Evolutionary conservation across 1,140 invertebrate genomes (phyloP).

Genomic region (Zaprionus nigranus): DNA sequence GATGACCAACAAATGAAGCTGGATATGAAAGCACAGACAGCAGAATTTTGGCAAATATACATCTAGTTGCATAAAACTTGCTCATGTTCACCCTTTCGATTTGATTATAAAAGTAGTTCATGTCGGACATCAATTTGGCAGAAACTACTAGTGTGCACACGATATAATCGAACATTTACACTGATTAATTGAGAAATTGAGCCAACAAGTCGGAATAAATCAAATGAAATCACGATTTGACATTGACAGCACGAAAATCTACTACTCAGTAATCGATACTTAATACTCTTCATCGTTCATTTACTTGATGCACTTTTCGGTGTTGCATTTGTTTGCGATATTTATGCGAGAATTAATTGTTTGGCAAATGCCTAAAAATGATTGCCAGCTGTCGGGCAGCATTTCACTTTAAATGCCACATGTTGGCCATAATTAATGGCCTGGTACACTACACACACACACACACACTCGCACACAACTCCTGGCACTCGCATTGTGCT

Average conservation of each 20-base stretch:
- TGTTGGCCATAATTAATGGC: conserved; percentile 71
- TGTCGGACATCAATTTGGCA: conserved; percentile 11
- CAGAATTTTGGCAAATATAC: no score
- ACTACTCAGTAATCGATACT: background rate
- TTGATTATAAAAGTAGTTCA: background rate
- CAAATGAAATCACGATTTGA: conserved; percentile 23
- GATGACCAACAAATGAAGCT: no score
- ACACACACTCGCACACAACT: background rate
- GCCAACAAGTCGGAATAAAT: conserved; percentile 39
- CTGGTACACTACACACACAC: background rate
- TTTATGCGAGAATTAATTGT: conserved; percentile 68
- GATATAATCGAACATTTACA: conserved; percentile 24
- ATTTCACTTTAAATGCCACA: conserved; percentile 62
- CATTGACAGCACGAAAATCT: conserved; percentile 18
- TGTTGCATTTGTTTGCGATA: conserved; percentile 50
- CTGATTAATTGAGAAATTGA: conserved; percentile 56
- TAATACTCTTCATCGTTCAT: conserved; percentile 21
- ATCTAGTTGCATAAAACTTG: no score
- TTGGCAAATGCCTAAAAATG: conserved; percentile 58
- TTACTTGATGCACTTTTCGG: conserved; percentile 7
- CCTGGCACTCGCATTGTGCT: conserved; percentile 38
- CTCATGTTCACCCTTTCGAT: background rate
- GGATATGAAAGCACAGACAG: no score
- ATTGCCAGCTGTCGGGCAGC: conserved; percentile 54
- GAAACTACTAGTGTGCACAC: background rate